phyloP scores from a whole-genome alignment of 2,888 invertebrate species.

The Charanyca ferruginea region DNA sequence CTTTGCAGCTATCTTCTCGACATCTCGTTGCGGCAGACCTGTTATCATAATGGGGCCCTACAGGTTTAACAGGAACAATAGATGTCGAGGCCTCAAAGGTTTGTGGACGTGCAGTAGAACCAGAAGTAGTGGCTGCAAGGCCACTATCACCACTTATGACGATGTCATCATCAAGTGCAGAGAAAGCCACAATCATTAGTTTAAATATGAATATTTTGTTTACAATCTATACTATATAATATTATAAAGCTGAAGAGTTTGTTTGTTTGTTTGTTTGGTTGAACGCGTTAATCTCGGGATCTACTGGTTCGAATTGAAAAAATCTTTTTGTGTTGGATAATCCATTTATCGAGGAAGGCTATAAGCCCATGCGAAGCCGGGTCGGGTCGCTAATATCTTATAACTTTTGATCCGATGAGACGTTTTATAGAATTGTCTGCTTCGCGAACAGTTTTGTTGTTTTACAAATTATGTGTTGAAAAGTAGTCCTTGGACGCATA shows the following conservation, averaged over 20 bases:
- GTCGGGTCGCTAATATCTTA: too few relatives aligned
- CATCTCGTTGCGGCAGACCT: constrained; percentile 52
- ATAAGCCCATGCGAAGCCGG: too few relatives aligned
- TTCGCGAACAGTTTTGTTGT: background rate
- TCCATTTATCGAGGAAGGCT: too few relatives aligned
- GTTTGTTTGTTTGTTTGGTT: too few relatives aligned
- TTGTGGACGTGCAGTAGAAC: constrained; percentile 51
- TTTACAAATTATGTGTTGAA: background rate
- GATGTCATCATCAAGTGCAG: constrained; percentile 45
- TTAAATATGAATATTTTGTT: constrained; percentile 5
- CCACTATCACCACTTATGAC: constrained; percentile 56
- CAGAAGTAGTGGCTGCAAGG: constrained; percentile 48
- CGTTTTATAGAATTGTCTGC: background rate
- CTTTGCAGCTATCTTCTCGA: constrained; percentile 46
- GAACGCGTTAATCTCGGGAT: too few relatives aligned
- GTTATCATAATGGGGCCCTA: constrained; percentile 50
- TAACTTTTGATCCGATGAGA: too few relatives aligned
- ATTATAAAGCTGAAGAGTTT: too few relatives aligned
- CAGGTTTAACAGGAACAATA: constrained; percentile 65
- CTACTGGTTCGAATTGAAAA: too few relatives aligned
- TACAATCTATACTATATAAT: too few relatives aligned
- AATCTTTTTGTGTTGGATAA: too few relatives aligned
- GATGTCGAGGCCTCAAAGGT: constrained; percentile 24
- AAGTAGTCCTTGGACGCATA: background rate
- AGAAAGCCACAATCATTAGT: constrained; percentile 52